A percentile compares a stretch with the other conserved stretches of the same genome.
phyloP scores from a whole-genome alignment of 2,888 invertebrate species.

The Amiota minor region DNA sequence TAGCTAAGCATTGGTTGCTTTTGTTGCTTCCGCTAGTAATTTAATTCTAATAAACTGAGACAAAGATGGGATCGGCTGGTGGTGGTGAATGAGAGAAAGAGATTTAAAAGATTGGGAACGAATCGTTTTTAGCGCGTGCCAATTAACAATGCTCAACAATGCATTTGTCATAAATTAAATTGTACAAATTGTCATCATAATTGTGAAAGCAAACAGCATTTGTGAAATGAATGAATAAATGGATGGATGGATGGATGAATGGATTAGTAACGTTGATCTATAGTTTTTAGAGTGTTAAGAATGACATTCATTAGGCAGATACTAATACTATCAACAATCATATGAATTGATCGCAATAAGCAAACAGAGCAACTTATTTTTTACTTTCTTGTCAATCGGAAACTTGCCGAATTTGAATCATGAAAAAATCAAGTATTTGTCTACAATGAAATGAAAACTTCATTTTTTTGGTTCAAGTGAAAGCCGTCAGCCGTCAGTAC shows the following conservation, averaged over 20 bases:
- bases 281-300: conserved; percentile 16
- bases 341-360: not conserved
- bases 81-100: no score
- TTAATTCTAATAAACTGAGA: no score
- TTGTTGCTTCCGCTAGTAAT: no score
- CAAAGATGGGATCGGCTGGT: no score
- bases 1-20: no score
- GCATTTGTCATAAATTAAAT: conserved; percentile 56
- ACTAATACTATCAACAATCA: not conserved
- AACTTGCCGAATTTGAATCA: not conserved
- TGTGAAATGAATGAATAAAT: not conserved
- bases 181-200: conserved; percentile 55
- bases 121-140: conserved; percentile 39
- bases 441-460: conserved; percentile 3
- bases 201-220: conserved; percentile 24
- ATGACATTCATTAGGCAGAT: not conserved
- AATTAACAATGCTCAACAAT: conserved; percentile 44
- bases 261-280: no score
- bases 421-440: not conserved
- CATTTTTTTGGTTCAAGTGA: conserved; percentile 18
- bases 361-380: conserved; percentile 38
- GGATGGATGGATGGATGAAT: no score
- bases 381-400: not conserved
- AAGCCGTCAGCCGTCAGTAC: not conserved
- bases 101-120: no score